A percentile compares a stretch with the other conserved stretches of the same genome.
These are phyloP conservation scores for Daktulosphaira vitifoliae DNA, from an alignment of 1,140 invertebrate genomes.

Conservation along the genomic window DNA sequence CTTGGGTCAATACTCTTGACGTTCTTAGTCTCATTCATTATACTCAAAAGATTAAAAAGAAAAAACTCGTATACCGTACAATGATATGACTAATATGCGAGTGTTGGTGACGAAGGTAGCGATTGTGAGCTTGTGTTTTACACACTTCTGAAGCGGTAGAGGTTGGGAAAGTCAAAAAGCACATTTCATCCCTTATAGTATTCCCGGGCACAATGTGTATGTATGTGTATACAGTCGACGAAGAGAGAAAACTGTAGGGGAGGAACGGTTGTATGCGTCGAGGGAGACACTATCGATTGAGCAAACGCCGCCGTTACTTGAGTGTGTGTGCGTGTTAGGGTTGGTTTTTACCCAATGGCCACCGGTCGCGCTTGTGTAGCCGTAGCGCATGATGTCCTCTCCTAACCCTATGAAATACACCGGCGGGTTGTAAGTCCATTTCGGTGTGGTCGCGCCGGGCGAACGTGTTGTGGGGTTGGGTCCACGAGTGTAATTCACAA, in stretches of 20 bases:
- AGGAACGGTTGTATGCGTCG: background rate
- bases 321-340: background rate
- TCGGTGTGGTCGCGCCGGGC: slow-evolving; percentile 24
- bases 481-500: no score
- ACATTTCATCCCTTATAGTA: no score
- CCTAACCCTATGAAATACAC: slow-evolving; percentile 17
- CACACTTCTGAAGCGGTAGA: no score
- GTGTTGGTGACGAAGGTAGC: no score
- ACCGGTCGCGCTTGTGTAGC: slow-evolving; percentile 16
- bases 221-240: background rate
- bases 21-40: no score
- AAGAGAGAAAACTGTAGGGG: background rate
- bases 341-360: background rate
- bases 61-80: no score
- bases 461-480: slow-evolving; percentile 9
- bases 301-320: background rate
- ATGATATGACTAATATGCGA: no score
- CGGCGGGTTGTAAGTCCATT: slow-evolving; percentile 10
- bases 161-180: no score
- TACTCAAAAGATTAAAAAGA: no score
- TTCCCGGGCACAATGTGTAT: no score
- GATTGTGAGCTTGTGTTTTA: no score
- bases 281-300: slow-evolving; percentile 23
- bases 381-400: background rate
- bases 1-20: no score